Evolutionary conservation across 1,140 invertebrate genomes (phyloP).

Genomic region (Palaemon carinicauda): DNA sequence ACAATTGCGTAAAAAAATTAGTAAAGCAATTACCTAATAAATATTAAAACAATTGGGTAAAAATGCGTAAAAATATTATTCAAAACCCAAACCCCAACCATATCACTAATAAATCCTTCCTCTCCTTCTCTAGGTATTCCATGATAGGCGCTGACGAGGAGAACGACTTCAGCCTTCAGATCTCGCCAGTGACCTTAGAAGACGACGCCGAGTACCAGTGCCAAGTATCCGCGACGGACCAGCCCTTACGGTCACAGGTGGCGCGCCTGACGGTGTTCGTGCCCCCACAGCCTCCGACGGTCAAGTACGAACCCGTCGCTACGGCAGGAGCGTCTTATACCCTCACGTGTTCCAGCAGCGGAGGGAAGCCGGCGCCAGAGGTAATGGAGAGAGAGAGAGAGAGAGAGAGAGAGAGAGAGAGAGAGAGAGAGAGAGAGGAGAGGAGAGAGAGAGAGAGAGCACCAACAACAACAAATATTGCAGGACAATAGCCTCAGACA

Average conservation of each 20-base stretch:
- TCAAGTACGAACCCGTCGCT: constrained; percentile 78
- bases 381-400: background rate
- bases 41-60: too few relatives aligned
- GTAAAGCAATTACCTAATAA: too few relatives aligned
- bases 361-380: background rate
- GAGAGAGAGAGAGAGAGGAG: background rate
- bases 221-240: constrained; percentile 72
- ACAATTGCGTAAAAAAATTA: too few relatives aligned
- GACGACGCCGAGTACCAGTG: constrained; percentile 92
- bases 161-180: constrained; percentile 87
- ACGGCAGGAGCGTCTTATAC: constrained; percentile 88
- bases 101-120: too few relatives aligned
- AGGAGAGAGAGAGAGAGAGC: too few relatives aligned
- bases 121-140: constrained; percentile 72
- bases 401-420: background rate
- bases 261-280: constrained; percentile 85
- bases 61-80: too few relatives aligned
- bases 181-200: constrained; percentile 85
- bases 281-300: constrained; percentile 87
- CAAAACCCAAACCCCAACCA: too few relatives aligned
- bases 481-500: too few relatives aligned
- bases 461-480: too few relatives aligned
- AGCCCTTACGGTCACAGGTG: constrained; percentile 71
- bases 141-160: constrained; percentile 95
- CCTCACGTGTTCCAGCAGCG: constrained; percentile 65